phyloP scores from a whole-genome alignment of 2,113 vertebrate species.

The Melozone crissalis region DNA sequence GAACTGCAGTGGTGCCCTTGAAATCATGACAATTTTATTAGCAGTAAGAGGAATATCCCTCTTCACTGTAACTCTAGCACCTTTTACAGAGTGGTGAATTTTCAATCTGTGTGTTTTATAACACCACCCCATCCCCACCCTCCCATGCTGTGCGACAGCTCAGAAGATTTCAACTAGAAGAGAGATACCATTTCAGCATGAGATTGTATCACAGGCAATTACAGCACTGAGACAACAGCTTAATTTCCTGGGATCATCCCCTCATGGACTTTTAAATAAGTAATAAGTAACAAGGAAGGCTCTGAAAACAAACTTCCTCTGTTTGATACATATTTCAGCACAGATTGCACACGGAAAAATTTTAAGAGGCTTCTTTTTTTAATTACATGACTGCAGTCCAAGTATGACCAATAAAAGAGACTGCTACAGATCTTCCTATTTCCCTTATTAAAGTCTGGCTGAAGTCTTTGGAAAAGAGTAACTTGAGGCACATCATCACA shows the following conservation, averaged over 20 bases:
- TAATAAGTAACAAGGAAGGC: not conserved
- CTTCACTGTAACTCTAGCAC: not conserved
- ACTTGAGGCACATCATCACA: not conserved
- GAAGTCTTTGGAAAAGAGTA: not conserved
- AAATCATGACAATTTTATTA: not conserved
- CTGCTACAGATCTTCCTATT: not conserved
- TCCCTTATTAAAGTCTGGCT: not conserved
- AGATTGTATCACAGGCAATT: not conserved
- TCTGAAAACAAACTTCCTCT: not conserved
- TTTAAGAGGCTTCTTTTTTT: not conserved
- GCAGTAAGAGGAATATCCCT: not conserved
- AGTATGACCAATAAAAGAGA: not conserved
- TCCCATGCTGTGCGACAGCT: not conserved
- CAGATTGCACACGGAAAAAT: not conserved
- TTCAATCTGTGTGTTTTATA: not conserved
- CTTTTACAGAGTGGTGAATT: not conserved
- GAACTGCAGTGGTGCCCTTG: not conserved
- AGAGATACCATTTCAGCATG: slow-evolving; percentile 22
- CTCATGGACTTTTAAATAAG: slow-evolving; percentile 1
- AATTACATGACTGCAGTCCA: not conserved
- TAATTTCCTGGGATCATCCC: not conserved
- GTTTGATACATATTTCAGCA: not conserved
- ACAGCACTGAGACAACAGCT: not conserved
- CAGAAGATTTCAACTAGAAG: not conserved
- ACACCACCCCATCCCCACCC: not conserved